Conservation (phyloP, 2,888 invertebrate species). For the Plebejus melissa region DNA sequence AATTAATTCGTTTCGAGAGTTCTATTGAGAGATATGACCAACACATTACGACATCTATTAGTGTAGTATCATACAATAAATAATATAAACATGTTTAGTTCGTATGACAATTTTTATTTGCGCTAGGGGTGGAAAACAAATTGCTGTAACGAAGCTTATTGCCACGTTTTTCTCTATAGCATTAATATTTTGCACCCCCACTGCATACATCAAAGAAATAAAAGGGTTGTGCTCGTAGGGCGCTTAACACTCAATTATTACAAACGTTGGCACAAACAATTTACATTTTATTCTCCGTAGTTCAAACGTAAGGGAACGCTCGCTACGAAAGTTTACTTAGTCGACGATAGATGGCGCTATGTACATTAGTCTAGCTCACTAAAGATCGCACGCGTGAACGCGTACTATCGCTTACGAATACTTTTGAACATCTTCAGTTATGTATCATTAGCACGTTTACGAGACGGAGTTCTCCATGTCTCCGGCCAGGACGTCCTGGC, state of each 20-base stretch:
- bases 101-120: slow-evolving; percentile 61
- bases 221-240: slow-evolving; percentile 71
- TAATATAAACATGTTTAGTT: slow-evolving; percentile 65
- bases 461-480: slow-evolving; percentile 66
- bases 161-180: slow-evolving; percentile 63
- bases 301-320: slow-evolving; percentile 38
- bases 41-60: slow-evolving; percentile 61
- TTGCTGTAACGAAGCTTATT: slow-evolving; percentile 70
- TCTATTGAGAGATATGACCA: slow-evolving; percentile 47
- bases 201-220: slow-evolving; percentile 75
- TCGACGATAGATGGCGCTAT: slow-evolving; percentile 71
- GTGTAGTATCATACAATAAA: slow-evolving; percentile 61
- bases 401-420: slow-evolving; percentile 61
- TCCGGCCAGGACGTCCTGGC: slow-evolving; percentile 70
- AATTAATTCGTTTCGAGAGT: slow-evolving; percentile 62
- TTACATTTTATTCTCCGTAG: slow-evolving; percentile 58
- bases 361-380: slow-evolving; percentile 56
- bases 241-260: slow-evolving; percentile 71
- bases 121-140: slow-evolving; percentile 64
- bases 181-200: slow-evolving; percentile 74
- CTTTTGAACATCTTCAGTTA: slow-evolving; percentile 78
- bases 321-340: slow-evolving; percentile 52
- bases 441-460: slow-evolving; percentile 46
- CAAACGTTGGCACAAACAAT: slow-evolving; percentile 75
- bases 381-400: slow-evolving; percentile 57